Evolutionary conservation across 2,888 invertebrate species (phyloP).

Genomic region (Campoplex capitator): DNA sequence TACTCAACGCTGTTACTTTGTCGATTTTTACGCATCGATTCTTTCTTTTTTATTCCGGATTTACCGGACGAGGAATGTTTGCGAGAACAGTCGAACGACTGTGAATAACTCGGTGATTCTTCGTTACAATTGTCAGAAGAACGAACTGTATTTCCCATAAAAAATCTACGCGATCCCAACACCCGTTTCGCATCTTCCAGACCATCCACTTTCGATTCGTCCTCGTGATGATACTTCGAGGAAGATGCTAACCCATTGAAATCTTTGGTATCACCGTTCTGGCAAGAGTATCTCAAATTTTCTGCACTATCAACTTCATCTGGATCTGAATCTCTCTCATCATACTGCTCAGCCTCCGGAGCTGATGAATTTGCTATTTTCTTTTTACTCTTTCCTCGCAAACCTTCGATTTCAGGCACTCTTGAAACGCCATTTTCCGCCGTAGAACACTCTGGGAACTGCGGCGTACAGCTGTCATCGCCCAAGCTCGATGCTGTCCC

Average conservation of each 20-base stretch:
- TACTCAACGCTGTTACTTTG: conserved; percentile 60
- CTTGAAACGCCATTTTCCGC: conserved; percentile 41
- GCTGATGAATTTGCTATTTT: conserved; percentile 5
- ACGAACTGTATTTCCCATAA: conserved; percentile 68
- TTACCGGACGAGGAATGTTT: conserved; percentile 54
- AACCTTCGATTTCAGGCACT: background rate
- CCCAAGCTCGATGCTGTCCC: conserved; percentile 10
- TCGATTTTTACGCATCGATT: conserved; percentile 68
- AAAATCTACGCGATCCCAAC: conserved; percentile 70
- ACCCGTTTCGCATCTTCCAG: conserved; percentile 50
- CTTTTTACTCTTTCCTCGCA: conserved; percentile 9
- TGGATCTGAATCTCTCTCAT: conserved; percentile 36
- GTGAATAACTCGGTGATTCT: conserved; percentile 70
- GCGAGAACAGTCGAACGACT: conserved; percentile 59
- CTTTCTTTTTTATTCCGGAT: conserved; percentile 69
- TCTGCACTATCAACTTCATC: conserved; percentile 44
- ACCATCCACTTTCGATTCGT: conserved; percentile 39
- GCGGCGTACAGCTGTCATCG: background rate
- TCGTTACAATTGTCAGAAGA: conserved; percentile 68
- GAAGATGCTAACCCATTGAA: conserved; percentile 55
- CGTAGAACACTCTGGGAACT: background rate
- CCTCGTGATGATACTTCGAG: conserved; percentile 40
- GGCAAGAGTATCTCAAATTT: conserved; percentile 29
- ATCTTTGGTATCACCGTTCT: conserved; percentile 50
- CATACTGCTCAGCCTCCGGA: conserved; percentile 36